A percentile compares a stretch with the other conserved stretches of the same genome.
Evolutionary conservation across 2,888 invertebrate genomes (phyloP).

Genomic region (Volucella inanis): DNA sequence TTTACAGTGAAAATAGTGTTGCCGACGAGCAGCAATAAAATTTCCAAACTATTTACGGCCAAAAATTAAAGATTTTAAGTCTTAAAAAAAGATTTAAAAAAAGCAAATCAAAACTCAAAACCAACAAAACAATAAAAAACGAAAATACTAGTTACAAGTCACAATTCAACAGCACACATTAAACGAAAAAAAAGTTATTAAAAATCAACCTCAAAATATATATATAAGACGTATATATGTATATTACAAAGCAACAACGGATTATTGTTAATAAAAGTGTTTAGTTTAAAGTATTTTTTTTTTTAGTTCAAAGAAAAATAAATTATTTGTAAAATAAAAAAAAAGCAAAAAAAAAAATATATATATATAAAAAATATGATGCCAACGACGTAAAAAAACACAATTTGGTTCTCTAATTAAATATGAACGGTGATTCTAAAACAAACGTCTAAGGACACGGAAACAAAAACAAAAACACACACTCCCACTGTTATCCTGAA

Average conservation of each 20-base stretch:
- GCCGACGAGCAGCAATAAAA: constrained; percentile 36
- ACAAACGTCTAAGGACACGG: constrained; percentile 64
- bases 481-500: constrained; percentile 75
- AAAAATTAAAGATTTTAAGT: constrained; percentile 55
- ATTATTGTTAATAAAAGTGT: constrained; percentile 66
- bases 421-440: constrained; percentile 70
- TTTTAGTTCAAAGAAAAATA: constrained; percentile 6
- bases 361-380: constrained; percentile 43
- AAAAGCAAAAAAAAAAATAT: constrained; percentile 3
- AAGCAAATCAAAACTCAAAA: constrained; percentile 30
- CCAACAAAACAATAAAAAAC: constrained; percentile 49
- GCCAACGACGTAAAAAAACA: constrained; percentile 61
- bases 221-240: constrained; percentile 39
- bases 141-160: constrained; percentile 74
- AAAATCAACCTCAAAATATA: constrained; percentile 63
- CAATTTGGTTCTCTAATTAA: constrained; percentile 45
- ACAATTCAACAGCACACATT: constrained; percentile 73
- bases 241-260: constrained; percentile 70
- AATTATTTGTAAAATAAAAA: constrained; percentile 29
- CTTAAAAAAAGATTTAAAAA: constrained; percentile 44
- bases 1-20: constrained; percentile 68
- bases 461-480: constrained; percentile 74
- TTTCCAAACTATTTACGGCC: constrained; percentile 57
- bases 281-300: constrained; percentile 55
- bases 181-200: constrained; percentile 63